Base-by-base conservation (phyloP, 2,888 invertebrate genomes). In the Syrista parreyssii region DNA sequence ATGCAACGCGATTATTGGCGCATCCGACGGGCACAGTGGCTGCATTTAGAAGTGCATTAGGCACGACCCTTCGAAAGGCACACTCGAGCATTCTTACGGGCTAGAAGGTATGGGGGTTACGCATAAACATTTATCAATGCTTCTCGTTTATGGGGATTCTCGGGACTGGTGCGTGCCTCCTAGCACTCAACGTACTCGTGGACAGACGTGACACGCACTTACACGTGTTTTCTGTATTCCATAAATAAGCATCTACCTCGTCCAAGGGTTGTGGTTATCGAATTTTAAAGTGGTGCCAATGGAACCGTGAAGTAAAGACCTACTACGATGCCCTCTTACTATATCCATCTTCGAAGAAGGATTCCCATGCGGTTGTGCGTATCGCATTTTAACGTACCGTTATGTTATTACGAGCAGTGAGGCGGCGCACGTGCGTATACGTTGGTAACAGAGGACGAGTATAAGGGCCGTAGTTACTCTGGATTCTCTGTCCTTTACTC, bases 201-300 rank as follows among this genome's bases (percentile, higher is more conserved):
- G 71, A 80, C 78, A 79, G 84, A 84, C 82, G 81, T 81, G 76
- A 68, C 76, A 69, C 32, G 40, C 34, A 32, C 76, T 80, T 80
- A 82, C 85, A 84, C 81, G 81, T 83, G 85, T 84, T 84, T 83
- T 80, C 75, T 81, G 71, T 71, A 33, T 71, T 33, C 33, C 71
- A 33, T 55, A 55, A 55, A 55, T 55, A 55, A 55, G 55, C 55
- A 9, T 55, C 55, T 55, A 55, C 55, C 55, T 23, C 55, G 55
- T 55, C 55, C 9, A 55, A 55, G 55, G 23, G 55, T 55, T 55
- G 55, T 23, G 55, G 55, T 55, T 55, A 55, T 55, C 55, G 55
- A 55, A 55, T 55, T 55, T 55, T 55, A 55, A 55, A 55, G 55
- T 55, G 9, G 55, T 55, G 55, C 55, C 55, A 55, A 55, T 55